Percentiles rank a stretch among this genome's conserved stretches.
phyloP scores from a whole-genome alignment of 1,140 invertebrate genomes.

The Mizuhopecten yessoensis region DNA sequence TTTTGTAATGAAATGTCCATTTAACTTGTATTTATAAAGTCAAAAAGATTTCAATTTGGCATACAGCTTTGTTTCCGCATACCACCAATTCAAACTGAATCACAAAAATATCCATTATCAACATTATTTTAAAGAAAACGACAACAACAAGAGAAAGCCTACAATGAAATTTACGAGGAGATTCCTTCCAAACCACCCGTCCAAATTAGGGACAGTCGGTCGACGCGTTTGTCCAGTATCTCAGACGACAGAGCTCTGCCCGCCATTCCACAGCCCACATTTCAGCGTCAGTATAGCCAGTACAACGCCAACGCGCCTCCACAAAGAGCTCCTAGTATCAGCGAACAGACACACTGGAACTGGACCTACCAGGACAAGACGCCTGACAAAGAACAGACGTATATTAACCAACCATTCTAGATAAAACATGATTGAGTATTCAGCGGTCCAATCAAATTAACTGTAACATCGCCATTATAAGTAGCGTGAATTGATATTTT shows the following conservation, averaged over 20 bases:
- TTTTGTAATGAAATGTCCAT: too few relatives aligned
- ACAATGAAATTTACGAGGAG: conserved; percentile 57
- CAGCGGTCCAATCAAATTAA: too few relatives aligned
- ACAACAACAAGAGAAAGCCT: not conserved
- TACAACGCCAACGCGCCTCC: not conserved
- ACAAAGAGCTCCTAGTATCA: not conserved
- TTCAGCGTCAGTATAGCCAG: not conserved
- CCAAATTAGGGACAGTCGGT: not conserved
- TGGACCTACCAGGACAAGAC: conserved; percentile 46
- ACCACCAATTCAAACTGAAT: too few relatives aligned
- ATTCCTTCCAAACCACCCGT: conserved; percentile 34
- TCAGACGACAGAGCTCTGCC: not conserved
- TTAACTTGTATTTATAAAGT: too few relatives aligned
- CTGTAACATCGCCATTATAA: too few relatives aligned
- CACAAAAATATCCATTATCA: too few relatives aligned
- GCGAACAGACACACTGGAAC: conserved; percentile 48
- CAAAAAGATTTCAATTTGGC: too few relatives aligned
- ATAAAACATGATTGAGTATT: not conserved
- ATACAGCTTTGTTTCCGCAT: too few relatives aligned
- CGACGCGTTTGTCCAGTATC: not conserved
- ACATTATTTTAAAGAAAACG: not conserved
- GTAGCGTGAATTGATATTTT: too few relatives aligned
- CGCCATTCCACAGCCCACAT: not conserved
- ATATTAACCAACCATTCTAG: not conserved
- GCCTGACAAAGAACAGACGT: not conserved